A percentile compares a stretch with the other conserved stretches of the same genome.
Conservation (phyloP, 2,888 invertebrate species). For the Phortica okadai region DNA sequence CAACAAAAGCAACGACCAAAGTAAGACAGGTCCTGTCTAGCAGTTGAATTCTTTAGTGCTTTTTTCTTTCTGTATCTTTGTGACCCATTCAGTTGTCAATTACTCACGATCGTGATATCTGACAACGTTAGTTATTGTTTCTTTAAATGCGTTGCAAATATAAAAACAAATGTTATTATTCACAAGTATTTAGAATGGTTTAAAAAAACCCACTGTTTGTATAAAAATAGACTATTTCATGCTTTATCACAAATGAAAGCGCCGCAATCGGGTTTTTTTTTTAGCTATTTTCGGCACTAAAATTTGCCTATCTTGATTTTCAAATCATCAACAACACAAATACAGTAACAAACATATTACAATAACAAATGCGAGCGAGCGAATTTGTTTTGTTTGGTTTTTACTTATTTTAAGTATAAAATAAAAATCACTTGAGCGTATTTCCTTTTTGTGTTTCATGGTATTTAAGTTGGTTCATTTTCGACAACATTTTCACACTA, state of each 20-base stretch:
- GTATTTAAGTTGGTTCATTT: slow-evolving; percentile 40
- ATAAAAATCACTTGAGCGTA: slow-evolving; percentile 71
- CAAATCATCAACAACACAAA: slow-evolving; percentile 52
- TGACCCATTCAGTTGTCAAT: slow-evolving; percentile 20
- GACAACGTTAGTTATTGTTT: slow-evolving; percentile 51
- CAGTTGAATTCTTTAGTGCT: slow-evolving; percentile 10
- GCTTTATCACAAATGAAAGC: slow-evolving; percentile 68
- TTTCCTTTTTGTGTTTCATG: slow-evolving; percentile 59
- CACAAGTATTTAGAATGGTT: no score
- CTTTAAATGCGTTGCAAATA: slow-evolving; percentile 34
- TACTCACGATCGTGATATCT: slow-evolving; percentile 25
- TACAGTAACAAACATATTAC: slow-evolving; percentile 40
- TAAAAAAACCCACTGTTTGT: no score
- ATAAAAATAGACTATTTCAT: slow-evolving; percentile 54
- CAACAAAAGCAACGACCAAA: neutral
- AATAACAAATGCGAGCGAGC: slow-evolving; percentile 42
- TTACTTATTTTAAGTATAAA: slow-evolving; percentile 44
- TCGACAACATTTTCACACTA: neutral
- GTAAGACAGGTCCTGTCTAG: neutral
- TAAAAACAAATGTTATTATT: no score
- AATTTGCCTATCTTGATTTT: slow-evolving; percentile 69
- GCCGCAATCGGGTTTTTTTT: slow-evolving; percentile 66
- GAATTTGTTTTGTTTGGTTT: slow-evolving; percentile 30
- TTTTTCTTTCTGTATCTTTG: slow-evolving; percentile 19
- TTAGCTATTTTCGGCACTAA: slow-evolving; percentile 62